These are phyloP conservation scores for Anguilla anguilla DNA, from an alignment of 2,797 vertebrate genomes.

Conservation along the genomic window DNA sequence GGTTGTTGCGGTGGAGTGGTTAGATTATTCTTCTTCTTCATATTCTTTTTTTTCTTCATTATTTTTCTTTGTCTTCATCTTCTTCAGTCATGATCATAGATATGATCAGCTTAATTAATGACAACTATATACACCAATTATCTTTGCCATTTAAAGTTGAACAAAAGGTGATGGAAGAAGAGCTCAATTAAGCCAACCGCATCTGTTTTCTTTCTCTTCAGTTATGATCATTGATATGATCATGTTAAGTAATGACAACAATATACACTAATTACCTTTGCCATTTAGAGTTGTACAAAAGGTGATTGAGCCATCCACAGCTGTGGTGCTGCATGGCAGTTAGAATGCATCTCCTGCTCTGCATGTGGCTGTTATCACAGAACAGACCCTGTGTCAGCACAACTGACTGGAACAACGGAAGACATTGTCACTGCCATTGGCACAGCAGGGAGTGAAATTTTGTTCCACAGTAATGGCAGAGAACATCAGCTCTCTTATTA, in stretches of 20 bases:
- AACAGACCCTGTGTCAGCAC: not conserved
- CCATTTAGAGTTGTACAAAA: not conserved
- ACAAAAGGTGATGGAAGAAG: not conserved
- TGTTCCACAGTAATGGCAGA: constrained; percentile 2
- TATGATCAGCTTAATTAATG: not conserved
- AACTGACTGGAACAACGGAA: not conserved
- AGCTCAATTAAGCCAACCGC: not conserved
- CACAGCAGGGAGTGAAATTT: not conserved
- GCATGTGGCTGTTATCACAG: not conserved
- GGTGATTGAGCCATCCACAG: not conserved
- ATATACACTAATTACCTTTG: not conserved
- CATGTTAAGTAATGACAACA: not conserved
- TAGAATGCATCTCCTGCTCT: not conserved
- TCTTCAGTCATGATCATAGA: no score
- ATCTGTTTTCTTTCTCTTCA: not conserved
- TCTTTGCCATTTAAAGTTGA: not conserved
- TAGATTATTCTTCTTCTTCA: not conserved
- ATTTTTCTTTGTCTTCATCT: not conserved
- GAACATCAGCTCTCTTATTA: constrained; percentile 1
- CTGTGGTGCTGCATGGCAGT: not conserved
- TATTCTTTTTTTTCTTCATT: not conserved
- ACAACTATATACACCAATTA: not conserved
- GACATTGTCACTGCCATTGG: not conserved
- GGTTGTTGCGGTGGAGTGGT: not conserved
- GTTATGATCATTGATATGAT: not conserved